phyloP scores from a whole-genome alignment of 2,113 vertebrate species.

The Nansenia antarctica region DNA sequence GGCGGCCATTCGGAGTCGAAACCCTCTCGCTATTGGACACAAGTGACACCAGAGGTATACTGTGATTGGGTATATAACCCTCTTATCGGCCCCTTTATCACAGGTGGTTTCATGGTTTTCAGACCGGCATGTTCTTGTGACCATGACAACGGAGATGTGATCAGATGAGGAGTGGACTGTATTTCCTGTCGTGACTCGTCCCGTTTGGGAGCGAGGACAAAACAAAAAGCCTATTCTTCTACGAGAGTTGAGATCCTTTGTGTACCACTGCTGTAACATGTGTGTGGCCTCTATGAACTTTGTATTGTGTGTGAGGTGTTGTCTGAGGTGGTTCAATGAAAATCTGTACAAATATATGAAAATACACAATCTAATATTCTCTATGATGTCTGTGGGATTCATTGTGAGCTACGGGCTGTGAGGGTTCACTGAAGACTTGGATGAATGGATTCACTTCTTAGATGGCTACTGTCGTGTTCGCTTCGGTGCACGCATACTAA shows the following conservation, averaged over 20 bases:
- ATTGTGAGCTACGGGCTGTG: constrained; percentile 4
- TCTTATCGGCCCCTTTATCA: not conserved
- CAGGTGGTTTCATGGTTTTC: not conserved
- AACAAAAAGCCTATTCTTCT: constrained; percentile 77
- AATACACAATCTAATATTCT: constrained; percentile 60
- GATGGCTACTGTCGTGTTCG: not conserved
- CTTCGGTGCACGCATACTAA: no score
- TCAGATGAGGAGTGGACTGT: not conserved
- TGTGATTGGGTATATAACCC: no score
- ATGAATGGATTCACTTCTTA: not conserved
- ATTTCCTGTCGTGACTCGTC: constrained; percentile 19
- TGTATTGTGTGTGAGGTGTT: constrained; percentile 77
- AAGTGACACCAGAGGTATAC: not conserved
- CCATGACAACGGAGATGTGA: not conserved
- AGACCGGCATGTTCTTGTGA: not conserved
- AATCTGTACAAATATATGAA: constrained; percentile 72
- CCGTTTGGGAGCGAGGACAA: constrained; percentile 4
- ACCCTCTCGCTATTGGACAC: not conserved
- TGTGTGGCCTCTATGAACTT: constrained; percentile 73
- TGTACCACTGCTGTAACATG: constrained; percentile 70
- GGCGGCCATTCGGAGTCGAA: not conserved
- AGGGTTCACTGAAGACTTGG: not conserved
- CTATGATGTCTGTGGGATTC: constrained; percentile 19
- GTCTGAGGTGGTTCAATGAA: constrained; percentile 59
- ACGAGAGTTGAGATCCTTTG: constrained; percentile 70